Conservation (phyloP, 2,113 vertebrate genomes). For the Chrysemys picta region DNA sequence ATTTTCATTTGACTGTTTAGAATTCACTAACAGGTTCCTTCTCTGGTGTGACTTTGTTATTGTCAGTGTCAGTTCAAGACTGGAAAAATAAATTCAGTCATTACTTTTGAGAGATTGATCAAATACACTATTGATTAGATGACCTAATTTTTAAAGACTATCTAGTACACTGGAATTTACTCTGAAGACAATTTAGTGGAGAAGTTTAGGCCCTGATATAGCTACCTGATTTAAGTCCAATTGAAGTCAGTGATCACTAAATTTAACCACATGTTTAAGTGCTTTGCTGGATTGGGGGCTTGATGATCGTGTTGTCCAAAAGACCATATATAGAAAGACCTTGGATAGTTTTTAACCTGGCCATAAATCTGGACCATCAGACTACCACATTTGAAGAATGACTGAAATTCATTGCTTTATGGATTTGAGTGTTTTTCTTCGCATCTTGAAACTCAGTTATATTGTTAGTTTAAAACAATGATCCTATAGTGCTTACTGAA, state of each 20-base stretch:
- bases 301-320: not conserved
- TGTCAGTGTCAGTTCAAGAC: not conserved
- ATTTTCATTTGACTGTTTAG: not conserved
- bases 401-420: not conserved
- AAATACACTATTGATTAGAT: not conserved
- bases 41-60: not conserved
- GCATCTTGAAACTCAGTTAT: rapidly evolving
- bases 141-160: not conserved
- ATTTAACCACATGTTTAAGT: not conserved
- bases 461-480: not conserved
- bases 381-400: not conserved
- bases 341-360: not conserved
- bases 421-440: not conserved
- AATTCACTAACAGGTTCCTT: not conserved
- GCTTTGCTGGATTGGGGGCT: not conserved
- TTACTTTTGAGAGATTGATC: not conserved
- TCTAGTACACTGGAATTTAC: not conserved
- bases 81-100: not conserved
- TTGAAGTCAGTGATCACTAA: not conserved
- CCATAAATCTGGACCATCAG: not conserved
- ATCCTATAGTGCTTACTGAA: not conserved
- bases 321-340: not conserved
- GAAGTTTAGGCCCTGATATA: not conserved
- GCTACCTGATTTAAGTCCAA: not conserved
- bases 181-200: not conserved